A percentile compares a stretch with the other conserved stretches of the same genome.
Evolutionary conservation across 2,113 vertebrate species (phyloP).

Genomic region (Hippocampus abdominalis): DNA sequence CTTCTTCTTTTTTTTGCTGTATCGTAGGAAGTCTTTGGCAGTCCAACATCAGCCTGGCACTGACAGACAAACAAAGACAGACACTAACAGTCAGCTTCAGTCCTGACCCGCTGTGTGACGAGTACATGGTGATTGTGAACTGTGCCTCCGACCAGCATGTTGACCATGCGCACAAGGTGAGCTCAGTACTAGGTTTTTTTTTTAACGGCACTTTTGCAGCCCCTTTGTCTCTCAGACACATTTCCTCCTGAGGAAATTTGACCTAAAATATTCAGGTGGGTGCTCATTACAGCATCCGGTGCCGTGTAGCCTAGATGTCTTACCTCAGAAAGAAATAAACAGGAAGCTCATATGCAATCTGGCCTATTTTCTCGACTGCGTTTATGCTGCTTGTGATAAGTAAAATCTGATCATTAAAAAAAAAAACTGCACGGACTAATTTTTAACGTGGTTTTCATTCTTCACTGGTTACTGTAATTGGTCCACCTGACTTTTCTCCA

Average conservation of each 20-base stretch:
- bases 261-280: slow-evolving; percentile 18
- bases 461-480: neutral
- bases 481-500: slow-evolving; percentile 13
- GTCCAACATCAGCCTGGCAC: slow-evolving; percentile 49
- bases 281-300: slow-evolving; percentile 21
- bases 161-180: slow-evolving; percentile 24
- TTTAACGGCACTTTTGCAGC: neutral
- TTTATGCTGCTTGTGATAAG: neutral
- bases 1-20: neutral
- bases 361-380: neutral
- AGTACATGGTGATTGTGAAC: slow-evolving; percentile 46
- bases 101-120: slow-evolving; percentile 34
- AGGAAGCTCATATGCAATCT: neutral
- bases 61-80: neutral
- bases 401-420: neutral
- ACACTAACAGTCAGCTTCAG: slow-evolving; percentile 54
- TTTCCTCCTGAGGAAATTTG: slow-evolving; percentile 10
- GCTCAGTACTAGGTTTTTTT: neutral
- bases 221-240: neutral
- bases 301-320: slow-evolving; percentile 16
- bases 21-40: slow-evolving; percentile 66
- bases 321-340: slow-evolving; percentile 12
- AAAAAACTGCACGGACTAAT: neutral
- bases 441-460: neutral
- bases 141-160: neutral